Percentiles rank a stretch among this genome's conserved stretches.
Evolutionary conservation across 2,888 invertebrate genomes (phyloP).

Genomic region (Peribatodes rhomboidaria): DNA sequence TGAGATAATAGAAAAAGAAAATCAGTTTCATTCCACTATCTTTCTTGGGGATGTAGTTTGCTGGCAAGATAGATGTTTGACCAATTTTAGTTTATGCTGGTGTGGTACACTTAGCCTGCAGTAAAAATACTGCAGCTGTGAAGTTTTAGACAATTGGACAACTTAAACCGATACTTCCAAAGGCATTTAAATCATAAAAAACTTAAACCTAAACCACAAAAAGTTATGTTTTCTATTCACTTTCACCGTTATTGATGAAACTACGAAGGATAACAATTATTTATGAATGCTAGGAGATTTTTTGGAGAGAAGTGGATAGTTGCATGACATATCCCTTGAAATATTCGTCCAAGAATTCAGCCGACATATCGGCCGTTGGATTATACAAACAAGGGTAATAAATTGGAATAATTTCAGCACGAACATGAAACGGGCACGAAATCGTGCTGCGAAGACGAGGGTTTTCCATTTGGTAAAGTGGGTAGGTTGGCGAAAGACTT

Average conservation of each 20-base stretch:
- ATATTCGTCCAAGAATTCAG: neutral
- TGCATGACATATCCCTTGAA: neutral
- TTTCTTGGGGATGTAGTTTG: neutral
- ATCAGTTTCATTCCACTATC: neutral
- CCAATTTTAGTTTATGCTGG: too few species aligned
- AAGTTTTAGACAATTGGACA: too few species aligned
- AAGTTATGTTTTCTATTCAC: too few species aligned
- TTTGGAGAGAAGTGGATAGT: neutral
- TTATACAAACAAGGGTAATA: constrained; percentile 43
- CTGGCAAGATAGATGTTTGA: neutral
- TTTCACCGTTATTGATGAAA: too few species aligned
- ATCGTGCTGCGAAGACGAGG: constrained; percentile 34
- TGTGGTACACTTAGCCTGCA: too few species aligned
- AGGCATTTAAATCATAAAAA: too few species aligned
- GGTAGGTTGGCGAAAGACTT: neutral
- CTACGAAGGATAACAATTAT: neutral
- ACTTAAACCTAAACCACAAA: too few species aligned
- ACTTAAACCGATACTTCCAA: too few species aligned
- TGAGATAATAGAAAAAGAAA: neutral
- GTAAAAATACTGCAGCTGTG: too few species aligned
- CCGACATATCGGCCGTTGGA: constrained; percentile 21
- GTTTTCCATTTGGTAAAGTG: constrained; percentile 27
- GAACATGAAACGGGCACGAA: constrained; percentile 38
- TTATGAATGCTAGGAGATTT: too few species aligned
- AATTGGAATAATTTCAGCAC: constrained; percentile 47